Evolutionary conservation across 2,113 vertebrate species (phyloP).

Genomic region (Taurulus bubalis): DNA sequence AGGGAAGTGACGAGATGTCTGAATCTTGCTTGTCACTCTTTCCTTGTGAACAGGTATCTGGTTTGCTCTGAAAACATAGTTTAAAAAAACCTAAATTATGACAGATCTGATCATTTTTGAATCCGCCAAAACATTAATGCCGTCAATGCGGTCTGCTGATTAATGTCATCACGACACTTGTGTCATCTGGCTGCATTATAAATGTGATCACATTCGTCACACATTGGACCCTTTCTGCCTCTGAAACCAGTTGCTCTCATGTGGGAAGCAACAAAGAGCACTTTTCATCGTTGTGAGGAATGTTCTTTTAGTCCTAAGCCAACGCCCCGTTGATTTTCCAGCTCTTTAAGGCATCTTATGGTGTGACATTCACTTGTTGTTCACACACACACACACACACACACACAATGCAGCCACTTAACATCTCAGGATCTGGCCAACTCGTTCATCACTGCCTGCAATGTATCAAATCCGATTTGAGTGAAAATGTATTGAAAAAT

Average conservation of each 20-base stretch:
- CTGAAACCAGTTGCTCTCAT: constrained; percentile 44
- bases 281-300: constrained; percentile 10
- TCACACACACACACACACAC: constrained; percentile 16
- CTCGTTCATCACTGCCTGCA: constrained; percentile 22
- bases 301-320: not conserved
- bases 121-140: constrained; percentile 67
- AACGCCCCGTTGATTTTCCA: not conserved
- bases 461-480: constrained; percentile 36
- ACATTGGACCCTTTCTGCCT: constrained; percentile 50
- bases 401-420: constrained; percentile 7
- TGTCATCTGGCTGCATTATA: constrained; percentile 77
- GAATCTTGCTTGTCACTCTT: constrained; percentile 56
- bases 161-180: constrained; percentile 78
- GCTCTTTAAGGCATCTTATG: not conserved
- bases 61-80: constrained; percentile 39
- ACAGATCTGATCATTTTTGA: constrained; percentile 44
- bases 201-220: constrained; percentile 77
- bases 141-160: constrained; percentile 71
- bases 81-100: not conserved
- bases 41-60: constrained; percentile 66
- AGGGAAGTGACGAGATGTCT: constrained; percentile 62
- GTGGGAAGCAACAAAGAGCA: constrained; percentile 41
- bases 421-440: constrained; percentile 22
- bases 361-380: not conserved
- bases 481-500: constrained; percentile 33